These are phyloP conservation scores for Muscicapa striata DNA, from an alignment of 2,797 vertebrate genomes.

Conservation along the genomic window DNA sequence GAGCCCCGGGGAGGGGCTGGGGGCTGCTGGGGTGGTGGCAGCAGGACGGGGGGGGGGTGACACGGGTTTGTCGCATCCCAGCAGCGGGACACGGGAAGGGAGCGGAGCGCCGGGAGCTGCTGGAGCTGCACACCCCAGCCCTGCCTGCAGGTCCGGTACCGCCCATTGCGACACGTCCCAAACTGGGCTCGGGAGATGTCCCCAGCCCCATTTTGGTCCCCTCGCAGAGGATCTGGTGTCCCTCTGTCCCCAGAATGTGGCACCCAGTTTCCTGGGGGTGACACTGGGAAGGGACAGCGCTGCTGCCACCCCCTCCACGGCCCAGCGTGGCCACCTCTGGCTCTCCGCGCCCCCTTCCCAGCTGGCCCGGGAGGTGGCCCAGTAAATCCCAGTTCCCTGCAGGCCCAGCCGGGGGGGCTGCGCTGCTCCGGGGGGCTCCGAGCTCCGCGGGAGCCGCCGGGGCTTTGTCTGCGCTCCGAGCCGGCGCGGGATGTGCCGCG, in stretches of 20 bases:
- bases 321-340: neutral
- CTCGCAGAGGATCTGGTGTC: neutral
- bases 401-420: neutral
- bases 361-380: neutral
- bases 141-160: neutral
- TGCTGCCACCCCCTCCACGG: fast-evolving
- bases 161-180: neutral
- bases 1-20: slow-evolving; percentile 26
- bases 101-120: neutral
- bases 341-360: neutral
- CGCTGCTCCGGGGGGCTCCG: neutral
- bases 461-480: neutral
- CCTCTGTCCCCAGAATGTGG: too few species aligned
- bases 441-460: neutral
- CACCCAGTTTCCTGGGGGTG: neutral
- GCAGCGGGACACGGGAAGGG: neutral
- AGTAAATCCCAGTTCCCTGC: neutral
- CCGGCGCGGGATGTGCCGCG: fast-evolving
- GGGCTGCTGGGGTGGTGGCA: neutral
- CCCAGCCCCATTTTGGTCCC: neutral
- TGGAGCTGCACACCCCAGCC: neutral
- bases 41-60: neutral
- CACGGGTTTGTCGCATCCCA: neutral
- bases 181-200: neutral
- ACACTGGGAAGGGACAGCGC: neutral